Percentiles rank a stretch among this genome's conserved stretches.
Conservation (phyloP, 2,888 invertebrate species). For the Timema podura region DNA sequence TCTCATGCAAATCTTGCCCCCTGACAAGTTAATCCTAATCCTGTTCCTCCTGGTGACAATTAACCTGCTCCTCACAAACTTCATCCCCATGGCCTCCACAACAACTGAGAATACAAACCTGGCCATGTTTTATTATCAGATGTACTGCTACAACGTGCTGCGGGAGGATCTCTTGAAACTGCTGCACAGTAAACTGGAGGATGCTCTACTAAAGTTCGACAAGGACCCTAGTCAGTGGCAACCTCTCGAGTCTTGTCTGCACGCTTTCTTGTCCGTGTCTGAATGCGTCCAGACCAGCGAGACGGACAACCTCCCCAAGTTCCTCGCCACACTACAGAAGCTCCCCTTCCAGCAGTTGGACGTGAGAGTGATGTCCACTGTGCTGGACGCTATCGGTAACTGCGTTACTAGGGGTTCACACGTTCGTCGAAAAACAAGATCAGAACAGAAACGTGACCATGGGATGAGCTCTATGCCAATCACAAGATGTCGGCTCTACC, state of each 20-base stretch:
- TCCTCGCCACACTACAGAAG: conserved; percentile 57
- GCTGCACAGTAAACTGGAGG: conserved; percentile 60
- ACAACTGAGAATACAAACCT: too few species aligned
- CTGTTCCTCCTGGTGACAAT: too few species aligned
- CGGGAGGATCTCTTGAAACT: conserved; percentile 67
- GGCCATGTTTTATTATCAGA: conserved; percentile 46
- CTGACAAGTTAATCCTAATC: too few species aligned
- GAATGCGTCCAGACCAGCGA: conserved; percentile 59
- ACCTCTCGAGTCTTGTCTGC: conserved; percentile 62
- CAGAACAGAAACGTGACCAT: too few species aligned
- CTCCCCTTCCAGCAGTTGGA: conserved; percentile 60
- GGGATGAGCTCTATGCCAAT: too few species aligned
- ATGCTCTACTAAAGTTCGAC: conserved; percentile 49
- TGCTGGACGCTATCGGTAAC: conserved; percentile 70
- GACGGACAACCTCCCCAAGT: conserved; percentile 53
- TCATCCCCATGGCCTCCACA: too few species aligned
- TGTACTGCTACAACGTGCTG: conserved; percentile 83
- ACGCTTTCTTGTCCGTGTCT: conserved; percentile 60
- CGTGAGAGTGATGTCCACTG: conserved; percentile 62
- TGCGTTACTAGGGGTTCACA: not conserved
- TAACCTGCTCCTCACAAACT: too few species aligned
- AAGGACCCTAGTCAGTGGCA: conserved; percentile 42
- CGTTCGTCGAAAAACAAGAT: too few species aligned
- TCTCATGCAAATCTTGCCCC: too few species aligned
- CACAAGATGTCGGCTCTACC: too few species aligned